phyloP scores from a whole-genome alignment of 2,888 invertebrate genomes.

The Melieria crassipennis region DNA sequence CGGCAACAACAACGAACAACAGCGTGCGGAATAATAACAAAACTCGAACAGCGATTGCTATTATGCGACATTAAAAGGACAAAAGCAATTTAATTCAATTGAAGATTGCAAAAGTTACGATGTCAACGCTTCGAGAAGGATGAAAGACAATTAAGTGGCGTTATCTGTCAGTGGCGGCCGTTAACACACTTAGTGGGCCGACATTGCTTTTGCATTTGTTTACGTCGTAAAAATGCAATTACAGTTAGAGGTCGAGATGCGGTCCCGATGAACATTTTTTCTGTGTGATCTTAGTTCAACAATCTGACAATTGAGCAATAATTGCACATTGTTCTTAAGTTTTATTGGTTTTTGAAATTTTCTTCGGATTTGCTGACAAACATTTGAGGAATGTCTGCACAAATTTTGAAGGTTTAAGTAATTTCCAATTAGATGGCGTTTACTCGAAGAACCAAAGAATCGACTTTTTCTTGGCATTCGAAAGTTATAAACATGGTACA shows the following conservation, averaged over 20 bases:
- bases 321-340: too few relatives aligned
- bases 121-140: neutral
- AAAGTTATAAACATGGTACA: too few relatives aligned
- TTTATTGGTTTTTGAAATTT: too few relatives aligned
- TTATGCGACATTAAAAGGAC: slow-evolving; percentile 36
- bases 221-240: slow-evolving; percentile 60
- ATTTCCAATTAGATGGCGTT: too few relatives aligned
- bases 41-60: slow-evolving; percentile 19
- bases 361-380: too few relatives aligned
- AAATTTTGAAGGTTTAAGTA: too few relatives aligned
- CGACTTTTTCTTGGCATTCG: too few relatives aligned
- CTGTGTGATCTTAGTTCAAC: too few relatives aligned
- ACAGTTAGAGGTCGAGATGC: slow-evolving; percentile 50
- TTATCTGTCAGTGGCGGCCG: slow-evolving; percentile 23
- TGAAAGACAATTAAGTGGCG: slow-evolving; percentile 6
- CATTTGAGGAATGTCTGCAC: too few relatives aligned
- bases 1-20: slow-evolving; percentile 14
- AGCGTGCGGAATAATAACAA: slow-evolving; percentile 18
- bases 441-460: too few relatives aligned
- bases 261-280: too few relatives aligned
- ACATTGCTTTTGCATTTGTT: slow-evolving; percentile 45
- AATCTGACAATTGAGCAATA: too few relatives aligned
- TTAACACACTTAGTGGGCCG: slow-evolving; percentile 15
- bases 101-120: slow-evolving; percentile 20
- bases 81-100: slow-evolving; percentile 36